phyloP scores from a whole-genome alignment of 2,113 vertebrate genomes.

The Taxidea taxus region DNA sequence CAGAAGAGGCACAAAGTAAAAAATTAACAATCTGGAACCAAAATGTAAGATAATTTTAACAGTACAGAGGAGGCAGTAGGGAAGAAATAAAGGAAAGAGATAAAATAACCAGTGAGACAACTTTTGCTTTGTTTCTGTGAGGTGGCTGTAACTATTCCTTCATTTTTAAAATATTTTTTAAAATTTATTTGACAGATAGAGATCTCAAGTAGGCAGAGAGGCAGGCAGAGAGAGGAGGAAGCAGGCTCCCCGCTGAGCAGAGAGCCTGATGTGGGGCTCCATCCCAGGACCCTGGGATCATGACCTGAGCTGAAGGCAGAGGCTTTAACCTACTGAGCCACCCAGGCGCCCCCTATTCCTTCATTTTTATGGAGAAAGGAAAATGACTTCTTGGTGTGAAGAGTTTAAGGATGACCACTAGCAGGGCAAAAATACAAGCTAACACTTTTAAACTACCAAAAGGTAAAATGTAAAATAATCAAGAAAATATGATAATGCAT shows the following conservation, averaged over 20 bases:
- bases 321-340: no score
- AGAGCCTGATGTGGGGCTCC: no score
- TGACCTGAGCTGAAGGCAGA: no score
- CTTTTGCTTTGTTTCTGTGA: background rate
- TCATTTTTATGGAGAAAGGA: background rate
- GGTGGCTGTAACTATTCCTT: background rate
- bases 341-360: no score
- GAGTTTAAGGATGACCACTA: background rate
- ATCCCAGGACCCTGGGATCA: no score
- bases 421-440: background rate
- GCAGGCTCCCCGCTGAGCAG: no score
- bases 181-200: no score
- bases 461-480: background rate
- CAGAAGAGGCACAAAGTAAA: constrained; percentile 43
- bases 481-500: background rate
- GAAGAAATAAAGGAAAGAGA: constrained; percentile 26
- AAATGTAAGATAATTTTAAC: constrained; percentile 61
- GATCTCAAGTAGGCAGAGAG: no score
- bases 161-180: no score
- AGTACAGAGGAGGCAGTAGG: background rate
- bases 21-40: constrained; percentile 64
- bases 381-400: background rate
- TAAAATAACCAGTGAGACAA: background rate
- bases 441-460: background rate
- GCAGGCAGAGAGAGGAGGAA: no score